Base-by-base conservation (phyloP, 2,797 vertebrate species). In the Sternotherus odoratus region DNA sequence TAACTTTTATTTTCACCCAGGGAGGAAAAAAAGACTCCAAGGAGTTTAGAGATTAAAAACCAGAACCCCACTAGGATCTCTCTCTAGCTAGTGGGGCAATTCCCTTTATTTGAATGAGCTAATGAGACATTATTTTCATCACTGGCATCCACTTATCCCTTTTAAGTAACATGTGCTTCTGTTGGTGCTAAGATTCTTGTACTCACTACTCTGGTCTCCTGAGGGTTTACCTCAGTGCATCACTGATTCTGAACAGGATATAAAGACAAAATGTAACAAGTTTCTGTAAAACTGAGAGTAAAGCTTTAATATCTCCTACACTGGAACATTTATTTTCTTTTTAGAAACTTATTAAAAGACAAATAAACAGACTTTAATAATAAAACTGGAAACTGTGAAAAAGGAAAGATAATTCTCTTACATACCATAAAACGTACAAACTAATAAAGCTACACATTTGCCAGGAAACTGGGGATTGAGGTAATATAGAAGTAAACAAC, bases 351-450 rank as follows among this genome's bases (percentile, higher is more conserved):
- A 46, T 4, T 97, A 97, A 94, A 51, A 93, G 81, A 88, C 90
- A 95, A 95, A 96, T 97, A 96, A 96, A 97, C 66, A 1, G 43
- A 92, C 74, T 96, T 95, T 90, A 84, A 93, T 87, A 96, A 96
- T 96, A 97, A 96, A 97, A 96, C 82, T 94, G 82, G 86, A 94
- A 97, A 90, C 83, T 87, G 82, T 93, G 94, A 90, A 95, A 95
- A 94, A 95, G 43, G 53, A 90, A 96, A 91, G 85, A 93, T 90
- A 95, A 96, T 97, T 97, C 89, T 95, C 51, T 88, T 87, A 86
- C 85, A 96, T 84, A 88, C 43, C 26, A 89, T 95, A 95, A 96
- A 97, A 93, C 5, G 46, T 87, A 92, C 0, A 3, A 94, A 63
- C 82, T 84, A 89, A 95, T 96, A 96, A 96, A 96, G 87, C 10